phyloP scores from a whole-genome alignment of 2,797 vertebrate species.

The Chiroxiphia lanceolata region DNA sequence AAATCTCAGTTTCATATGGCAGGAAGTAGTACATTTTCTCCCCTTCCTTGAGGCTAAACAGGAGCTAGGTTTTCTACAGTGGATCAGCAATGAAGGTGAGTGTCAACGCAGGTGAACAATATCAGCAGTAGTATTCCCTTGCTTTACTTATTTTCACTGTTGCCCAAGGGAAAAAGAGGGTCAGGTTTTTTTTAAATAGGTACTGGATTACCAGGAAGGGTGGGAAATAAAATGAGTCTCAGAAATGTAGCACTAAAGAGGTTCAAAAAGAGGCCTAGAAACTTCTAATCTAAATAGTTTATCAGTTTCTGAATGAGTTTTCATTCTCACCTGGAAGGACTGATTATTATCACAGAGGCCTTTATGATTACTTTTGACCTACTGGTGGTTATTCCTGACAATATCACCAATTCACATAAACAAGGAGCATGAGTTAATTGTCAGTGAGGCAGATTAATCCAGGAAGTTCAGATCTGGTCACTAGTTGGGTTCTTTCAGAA shows the following conservation, averaged over 20 bases:
- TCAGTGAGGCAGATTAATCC: background rate
- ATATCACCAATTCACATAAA: background rate
- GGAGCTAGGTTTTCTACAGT: background rate
- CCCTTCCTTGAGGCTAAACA: background rate
- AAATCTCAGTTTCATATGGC: background rate
- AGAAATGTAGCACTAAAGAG: background rate
- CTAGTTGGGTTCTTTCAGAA: background rate
- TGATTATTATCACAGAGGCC: background rate
- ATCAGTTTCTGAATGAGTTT: background rate
- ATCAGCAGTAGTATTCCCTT: background rate
- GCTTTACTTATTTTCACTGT: background rate
- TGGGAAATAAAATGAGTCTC: background rate
- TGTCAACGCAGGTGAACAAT: background rate
- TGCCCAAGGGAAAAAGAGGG: background rate
- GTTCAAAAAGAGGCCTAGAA: background rate
- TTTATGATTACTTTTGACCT: background rate
- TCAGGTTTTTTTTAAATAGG: background rate
- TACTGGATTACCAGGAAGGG: background rate
- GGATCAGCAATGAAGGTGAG: background rate
- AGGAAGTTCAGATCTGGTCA: background rate
- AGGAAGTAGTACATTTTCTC: background rate
- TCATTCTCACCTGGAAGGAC: background rate
- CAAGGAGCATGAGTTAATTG: background rate
- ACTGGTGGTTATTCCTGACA: background rate
- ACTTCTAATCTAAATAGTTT: background rate